A percentile compares a stretch with the other conserved stretches of the same genome.
Conservation (phyloP, 2,888 invertebrate species). For the Ceriagrion tenellum region DNA sequence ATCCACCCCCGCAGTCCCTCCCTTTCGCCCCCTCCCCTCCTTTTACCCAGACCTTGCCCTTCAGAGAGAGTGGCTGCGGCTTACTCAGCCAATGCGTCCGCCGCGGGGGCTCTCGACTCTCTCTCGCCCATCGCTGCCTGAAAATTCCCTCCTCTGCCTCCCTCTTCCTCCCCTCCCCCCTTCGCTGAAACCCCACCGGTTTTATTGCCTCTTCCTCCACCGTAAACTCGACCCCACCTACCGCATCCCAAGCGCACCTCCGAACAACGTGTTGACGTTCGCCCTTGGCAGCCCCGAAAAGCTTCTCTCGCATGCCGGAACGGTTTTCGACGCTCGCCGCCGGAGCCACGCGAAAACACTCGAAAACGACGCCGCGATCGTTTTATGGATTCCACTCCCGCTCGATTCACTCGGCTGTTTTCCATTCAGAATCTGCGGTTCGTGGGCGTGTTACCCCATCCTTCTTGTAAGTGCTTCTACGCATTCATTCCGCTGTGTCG, state of each 20-base stretch:
- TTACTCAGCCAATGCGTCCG: not conserved
- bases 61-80: not conserved
- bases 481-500: no score
- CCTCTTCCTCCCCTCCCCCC: not conserved
- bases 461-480: no score
- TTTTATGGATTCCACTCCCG: no score
- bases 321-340: not conserved
- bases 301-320: no score
- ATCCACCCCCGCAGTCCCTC: not conserved
- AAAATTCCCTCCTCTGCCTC: not conserved
- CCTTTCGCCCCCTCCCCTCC: not conserved
- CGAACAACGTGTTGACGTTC: not conserved
- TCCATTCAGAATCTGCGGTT: no score
- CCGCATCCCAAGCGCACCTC: not conserved
- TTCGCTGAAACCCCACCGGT: no score
- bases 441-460: no score
- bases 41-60: conserved; percentile 4
- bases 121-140: no score
- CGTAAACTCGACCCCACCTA: not conserved
- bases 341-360: not conserved
- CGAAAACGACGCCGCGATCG: not conserved
- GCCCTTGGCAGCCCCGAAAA: not conserved
- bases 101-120: no score
- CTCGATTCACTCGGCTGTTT: no score
- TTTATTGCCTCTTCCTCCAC: not conserved